Evolutionary conservation across 2,797 vertebrate species (phyloP), one percentile per base, ranked within the genome.

Genomic region (Falco concolor): DNA sequence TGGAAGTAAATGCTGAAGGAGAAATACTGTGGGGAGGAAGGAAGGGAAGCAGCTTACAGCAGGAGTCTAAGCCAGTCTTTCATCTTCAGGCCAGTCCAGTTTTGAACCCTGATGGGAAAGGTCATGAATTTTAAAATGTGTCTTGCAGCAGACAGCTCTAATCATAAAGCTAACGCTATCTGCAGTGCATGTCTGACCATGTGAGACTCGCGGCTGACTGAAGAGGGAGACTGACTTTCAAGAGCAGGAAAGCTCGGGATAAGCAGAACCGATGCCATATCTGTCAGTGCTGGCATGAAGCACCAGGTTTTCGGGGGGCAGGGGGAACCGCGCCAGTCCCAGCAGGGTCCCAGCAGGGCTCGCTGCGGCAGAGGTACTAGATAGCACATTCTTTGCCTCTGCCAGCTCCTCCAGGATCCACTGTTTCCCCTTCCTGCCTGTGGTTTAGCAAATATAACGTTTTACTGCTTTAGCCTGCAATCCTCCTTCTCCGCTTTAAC

Each of bases 41-140:
- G 81, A 80, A 86, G 80, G 45, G 75, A 92, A 95, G 93, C 77
- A 0, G 47, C 93, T 92, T 88, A 63, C 81, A 81, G 68, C 75
- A 73, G 96, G 91, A 94, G 91, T 93, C 83, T 95, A 90, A 97
- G 93, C 94, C 45, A 59, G 61, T 59, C 96, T 97, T 98, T 98
- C 96, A 95, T 98, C 96, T 97, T 70, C 49, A 96, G 96, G 83
- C 89, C 94, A 94, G 96, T 97, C 94, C 6, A 1, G 91, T 95
- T 95, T 94, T 97, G 97, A 98, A 97, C 95, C 87, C 94, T 96
- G 95, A 95, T 95, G 85, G 95, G 95, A 97, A 97, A 98, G 97
- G 95, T 96, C 95, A 97, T 97, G 96, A 97, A 97, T 98, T 98
- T 98, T 97, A 97, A 98, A 98, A 97, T 36, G 78, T 91, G 92